phyloP scores from a whole-genome alignment of 2,113 vertebrate genomes.

The Cinclus cinclus region DNA sequence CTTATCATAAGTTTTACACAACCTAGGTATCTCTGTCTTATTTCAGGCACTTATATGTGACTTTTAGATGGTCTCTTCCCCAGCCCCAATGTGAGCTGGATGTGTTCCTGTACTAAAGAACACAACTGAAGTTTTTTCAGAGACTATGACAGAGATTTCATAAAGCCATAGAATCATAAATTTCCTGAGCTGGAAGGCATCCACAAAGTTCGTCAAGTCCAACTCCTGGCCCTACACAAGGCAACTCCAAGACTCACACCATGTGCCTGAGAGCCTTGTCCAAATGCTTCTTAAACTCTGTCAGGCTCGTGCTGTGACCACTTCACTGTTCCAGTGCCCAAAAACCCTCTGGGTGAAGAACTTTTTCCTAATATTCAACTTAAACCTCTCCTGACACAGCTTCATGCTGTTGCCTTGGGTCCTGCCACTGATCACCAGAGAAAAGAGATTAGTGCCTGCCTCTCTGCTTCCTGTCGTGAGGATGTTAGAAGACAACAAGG shows the following conservation, averaged over 20 bases:
- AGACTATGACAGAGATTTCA: background rate
- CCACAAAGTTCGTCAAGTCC: background rate
- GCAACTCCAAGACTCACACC: background rate
- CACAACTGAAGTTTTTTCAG: background rate
- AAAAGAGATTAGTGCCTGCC: background rate
- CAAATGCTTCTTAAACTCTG: background rate
- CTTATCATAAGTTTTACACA: background rate
- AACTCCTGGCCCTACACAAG: background rate
- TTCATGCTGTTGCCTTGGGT: background rate
- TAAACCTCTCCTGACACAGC: background rate
- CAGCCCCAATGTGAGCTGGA: background rate
- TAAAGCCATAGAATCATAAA: background rate
- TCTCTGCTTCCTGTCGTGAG: background rate
- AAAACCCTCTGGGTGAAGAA: background rate
- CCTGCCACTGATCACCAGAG: background rate
- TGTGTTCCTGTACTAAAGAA: background rate
- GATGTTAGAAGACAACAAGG: background rate
- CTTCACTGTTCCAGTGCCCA: background rate
- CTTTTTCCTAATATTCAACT: background rate
- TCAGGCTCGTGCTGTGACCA: background rate
- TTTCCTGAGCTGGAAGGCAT: background rate
- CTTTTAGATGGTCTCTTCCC: background rate
- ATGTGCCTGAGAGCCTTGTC: background rate
- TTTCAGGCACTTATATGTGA: background rate
- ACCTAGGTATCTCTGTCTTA: background rate